Evolutionary conservation across 1,140 invertebrate genomes (phyloP).

Genomic region (Globodera rostochiensis): DNA sequence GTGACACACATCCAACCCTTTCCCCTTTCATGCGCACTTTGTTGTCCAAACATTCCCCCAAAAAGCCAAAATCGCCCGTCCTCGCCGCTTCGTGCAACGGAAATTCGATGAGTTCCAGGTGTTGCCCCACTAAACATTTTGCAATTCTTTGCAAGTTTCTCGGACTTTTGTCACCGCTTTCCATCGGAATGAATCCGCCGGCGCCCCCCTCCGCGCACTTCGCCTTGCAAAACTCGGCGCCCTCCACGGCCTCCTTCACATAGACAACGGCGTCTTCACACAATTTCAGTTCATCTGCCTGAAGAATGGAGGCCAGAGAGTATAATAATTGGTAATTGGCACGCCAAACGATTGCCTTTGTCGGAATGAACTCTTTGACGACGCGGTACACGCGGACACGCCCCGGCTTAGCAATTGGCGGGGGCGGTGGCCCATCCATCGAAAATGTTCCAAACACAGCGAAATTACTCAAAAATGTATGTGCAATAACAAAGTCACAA

Average conservation of each 20-base stretch:
- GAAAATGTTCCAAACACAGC: neutral
- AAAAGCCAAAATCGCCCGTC: slow-evolving; percentile 73
- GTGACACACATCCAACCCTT: neutral
- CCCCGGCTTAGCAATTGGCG: slow-evolving; percentile 38
- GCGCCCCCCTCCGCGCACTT: slow-evolving; percentile 16
- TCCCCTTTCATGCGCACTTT: slow-evolving; percentile 67
- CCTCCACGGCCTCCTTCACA: slow-evolving; percentile 1
- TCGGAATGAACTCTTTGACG: slow-evolving; percentile 7
- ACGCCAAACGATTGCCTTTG: slow-evolving; percentile 16
- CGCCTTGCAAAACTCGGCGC: slow-evolving; percentile 3
- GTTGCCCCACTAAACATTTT: slow-evolving; percentile 68
- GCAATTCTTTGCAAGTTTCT: neutral
- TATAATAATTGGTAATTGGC: neutral
- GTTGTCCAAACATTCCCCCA: slow-evolving; percentile 73
- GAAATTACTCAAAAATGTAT: neutral
- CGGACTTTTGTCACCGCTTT: slow-evolving; percentile 30
- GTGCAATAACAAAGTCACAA: too few species aligned
- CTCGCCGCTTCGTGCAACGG: slow-evolving; percentile 77
- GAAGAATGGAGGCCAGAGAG: slow-evolving; percentile 13
- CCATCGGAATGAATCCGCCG: slow-evolving; percentile 6
- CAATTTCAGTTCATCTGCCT: slow-evolving; percentile 15
- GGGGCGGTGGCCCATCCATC: slow-evolving; percentile 27
- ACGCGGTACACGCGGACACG: slow-evolving; percentile 32
- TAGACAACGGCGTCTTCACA: slow-evolving; percentile 19
- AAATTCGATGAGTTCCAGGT: slow-evolving; percentile 72